A percentile compares a stretch with the other conserved stretches of the same genome.
Conservation (phyloP, 2,797 vertebrate species). For the Cottoperca gobio region DNA sequence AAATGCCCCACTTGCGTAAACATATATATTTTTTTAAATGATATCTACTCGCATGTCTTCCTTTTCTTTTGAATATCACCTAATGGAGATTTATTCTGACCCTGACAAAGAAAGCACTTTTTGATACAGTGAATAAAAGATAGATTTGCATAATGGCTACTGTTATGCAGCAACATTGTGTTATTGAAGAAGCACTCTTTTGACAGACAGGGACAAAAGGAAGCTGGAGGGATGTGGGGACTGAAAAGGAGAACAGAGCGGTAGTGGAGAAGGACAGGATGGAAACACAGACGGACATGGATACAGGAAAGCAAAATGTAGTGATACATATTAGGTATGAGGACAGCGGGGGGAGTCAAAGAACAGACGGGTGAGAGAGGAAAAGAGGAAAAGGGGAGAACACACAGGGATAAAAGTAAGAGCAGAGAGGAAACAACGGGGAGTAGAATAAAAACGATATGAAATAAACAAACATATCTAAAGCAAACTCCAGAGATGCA, state of each 20-base stretch:
- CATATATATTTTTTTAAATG: conserved; percentile 3
- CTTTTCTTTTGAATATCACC: conserved; percentile 32
- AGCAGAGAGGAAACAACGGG: conserved; percentile 1
- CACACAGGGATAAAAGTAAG: background rate
- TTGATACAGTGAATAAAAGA: conserved; percentile 55
- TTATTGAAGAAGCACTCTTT: conserved; percentile 50
- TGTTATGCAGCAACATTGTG: conserved; percentile 54
- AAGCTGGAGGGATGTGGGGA: conserved; percentile 23
- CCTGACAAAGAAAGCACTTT: conserved; percentile 46
- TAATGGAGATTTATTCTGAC: conserved; percentile 46
- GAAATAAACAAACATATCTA: conserved; percentile 25
- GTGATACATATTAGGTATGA: conserved; percentile 15
- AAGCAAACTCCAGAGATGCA: conserved; percentile 38
- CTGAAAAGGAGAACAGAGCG: background rate
- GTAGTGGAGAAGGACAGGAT: background rate
- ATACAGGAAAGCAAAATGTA: conserved; percentile 4
- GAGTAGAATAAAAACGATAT: background rate
- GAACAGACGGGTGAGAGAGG: background rate
- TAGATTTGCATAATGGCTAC: conserved; percentile 63
- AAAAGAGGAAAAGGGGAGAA: conserved; percentile 13
- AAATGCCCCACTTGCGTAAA: conserved; percentile 24
- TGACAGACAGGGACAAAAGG: conserved; percentile 54
- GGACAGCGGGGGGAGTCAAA: background rate
- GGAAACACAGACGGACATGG: background rate
- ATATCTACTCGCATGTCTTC: background rate